Evolutionary conservation across 1,140 invertebrate species (phyloP).

Genomic region (Nephotettix cincticeps): DNA sequence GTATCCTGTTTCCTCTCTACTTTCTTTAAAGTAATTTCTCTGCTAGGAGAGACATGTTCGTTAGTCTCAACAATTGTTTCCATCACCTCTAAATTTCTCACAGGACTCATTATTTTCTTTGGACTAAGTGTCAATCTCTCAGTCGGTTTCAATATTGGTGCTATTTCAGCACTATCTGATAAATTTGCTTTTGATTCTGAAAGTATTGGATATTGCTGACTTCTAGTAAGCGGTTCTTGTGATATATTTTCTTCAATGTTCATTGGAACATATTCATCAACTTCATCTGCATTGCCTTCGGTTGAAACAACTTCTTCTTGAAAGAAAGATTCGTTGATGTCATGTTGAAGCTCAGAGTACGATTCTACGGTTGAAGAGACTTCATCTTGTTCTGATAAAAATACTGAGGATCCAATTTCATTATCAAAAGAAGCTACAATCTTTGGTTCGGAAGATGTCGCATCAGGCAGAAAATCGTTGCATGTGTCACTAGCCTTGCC

Average conservation of each 20-base stretch:
- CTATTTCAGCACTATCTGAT: not conserved
- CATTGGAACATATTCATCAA: not conserved
- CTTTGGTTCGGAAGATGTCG: too few species aligned
- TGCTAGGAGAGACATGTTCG: not conserved
- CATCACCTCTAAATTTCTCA: not conserved
- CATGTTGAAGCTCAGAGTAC: not conserved
- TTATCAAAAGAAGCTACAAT: too few species aligned
- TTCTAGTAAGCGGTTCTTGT: not conserved
- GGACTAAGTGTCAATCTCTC: not conserved
- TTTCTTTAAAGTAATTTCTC: not conserved
- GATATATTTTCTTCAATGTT: not conserved
- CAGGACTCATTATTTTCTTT: not conserved
- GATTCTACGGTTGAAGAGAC: not conserved
- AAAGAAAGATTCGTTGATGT: not conserved
- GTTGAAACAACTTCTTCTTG: not conserved
- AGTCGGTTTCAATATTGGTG: not conserved
- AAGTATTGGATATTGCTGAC: not conserved
- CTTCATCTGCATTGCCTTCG: not conserved
- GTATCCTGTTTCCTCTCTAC: constrained; percentile 40
- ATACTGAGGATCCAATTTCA: not conserved
- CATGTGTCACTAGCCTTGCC: too few species aligned
- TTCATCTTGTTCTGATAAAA: not conserved
- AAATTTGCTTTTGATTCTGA: not conserved
- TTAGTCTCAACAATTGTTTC: not conserved
- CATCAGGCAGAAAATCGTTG: too few species aligned